These are phyloP conservation scores for Embiotoca jacksoni DNA, from an alignment of 2,113 vertebrate species.

Conservation along the genomic window DNA sequence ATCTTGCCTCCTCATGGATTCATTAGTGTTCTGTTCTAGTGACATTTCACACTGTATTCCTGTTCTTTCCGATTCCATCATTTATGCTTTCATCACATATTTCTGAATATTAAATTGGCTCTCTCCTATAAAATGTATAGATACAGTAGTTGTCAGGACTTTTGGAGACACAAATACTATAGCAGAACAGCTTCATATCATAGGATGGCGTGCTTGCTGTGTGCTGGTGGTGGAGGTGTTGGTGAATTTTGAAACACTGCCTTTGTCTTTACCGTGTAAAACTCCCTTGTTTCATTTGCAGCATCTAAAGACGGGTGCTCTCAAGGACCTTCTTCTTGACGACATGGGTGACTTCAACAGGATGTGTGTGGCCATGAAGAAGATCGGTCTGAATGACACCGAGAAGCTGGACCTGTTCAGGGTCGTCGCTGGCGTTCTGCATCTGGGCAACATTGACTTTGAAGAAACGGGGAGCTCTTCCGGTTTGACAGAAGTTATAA, in stretches of 20 bases:
- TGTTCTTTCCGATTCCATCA: neutral
- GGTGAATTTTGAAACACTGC: neutral
- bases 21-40: no score
- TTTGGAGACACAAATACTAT: neutral
- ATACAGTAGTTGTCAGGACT: neutral
- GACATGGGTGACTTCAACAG: constrained; percentile 96
- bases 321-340: constrained; percentile 96
- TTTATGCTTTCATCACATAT: constrained; percentile 9
- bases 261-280: neutral
- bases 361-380: constrained; percentile 98
- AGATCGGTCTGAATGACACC: constrained; percentile 93
- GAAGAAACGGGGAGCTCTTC: constrained; percentile 97
- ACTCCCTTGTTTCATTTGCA: constrained; percentile 54
- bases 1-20: neutral
- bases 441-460: constrained; percentile 98
- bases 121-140: neutral
- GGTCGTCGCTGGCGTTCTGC: constrained; percentile 96
- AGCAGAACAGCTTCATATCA: constrained; percentile 11
- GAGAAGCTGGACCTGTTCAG: constrained; percentile 98
- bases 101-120: neutral
- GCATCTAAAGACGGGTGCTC: constrained; percentile 91
- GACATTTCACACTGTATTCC: constrained; percentile 33
- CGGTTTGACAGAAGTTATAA: constrained; percentile 80
- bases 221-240: constrained; percentile 32
- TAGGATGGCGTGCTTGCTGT: constrained; percentile 33